Evolutionary conservation across 2,888 invertebrate species (phyloP).

Genomic region (Noctua comes): DNA sequence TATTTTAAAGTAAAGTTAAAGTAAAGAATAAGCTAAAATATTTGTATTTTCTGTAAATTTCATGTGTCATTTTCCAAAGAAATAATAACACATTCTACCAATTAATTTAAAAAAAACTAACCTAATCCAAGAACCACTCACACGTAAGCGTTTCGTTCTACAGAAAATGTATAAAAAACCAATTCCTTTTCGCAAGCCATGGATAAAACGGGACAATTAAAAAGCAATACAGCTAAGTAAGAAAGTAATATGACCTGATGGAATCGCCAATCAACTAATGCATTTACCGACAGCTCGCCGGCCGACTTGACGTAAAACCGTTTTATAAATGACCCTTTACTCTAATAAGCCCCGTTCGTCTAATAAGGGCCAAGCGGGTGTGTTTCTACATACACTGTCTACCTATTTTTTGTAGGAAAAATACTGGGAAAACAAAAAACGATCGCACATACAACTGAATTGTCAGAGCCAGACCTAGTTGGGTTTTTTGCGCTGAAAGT

Average conservation of each 20-base stretch:
- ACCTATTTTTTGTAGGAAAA: conserved; percentile 15
- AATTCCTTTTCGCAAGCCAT: conserved; percentile 41
- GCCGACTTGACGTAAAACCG: conserved; percentile 60
- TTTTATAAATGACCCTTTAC: conserved; percentile 61
- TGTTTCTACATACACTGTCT: conserved; percentile 16
- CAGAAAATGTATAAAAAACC: conserved; percentile 21
- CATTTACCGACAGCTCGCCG: conserved; percentile 56
- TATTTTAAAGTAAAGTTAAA: background rate
- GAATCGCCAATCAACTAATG: conserved; percentile 67
- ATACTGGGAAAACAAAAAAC: background rate
- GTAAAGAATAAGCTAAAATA: background rate
- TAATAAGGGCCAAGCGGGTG: conserved; percentile 45
- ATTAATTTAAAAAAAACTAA: background rate
- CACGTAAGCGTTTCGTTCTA: conserved; percentile 8
- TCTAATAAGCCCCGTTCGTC: conserved; percentile 37
- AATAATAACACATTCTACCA: background rate
- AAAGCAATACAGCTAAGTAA: conserved; percentile 64
- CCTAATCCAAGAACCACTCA: background rate
- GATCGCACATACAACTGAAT: background rate
- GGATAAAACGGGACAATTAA: conserved; percentile 60
- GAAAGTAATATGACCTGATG: conserved; percentile 61
- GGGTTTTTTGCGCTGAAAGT: background rate
- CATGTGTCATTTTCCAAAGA: background rate
- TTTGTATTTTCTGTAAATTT: background rate
- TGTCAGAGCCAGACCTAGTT: background rate